A percentile compares a stretch with the other conserved stretches of the same genome.
Conservation (phyloP, 2,888 invertebrate species). For the Spilarctia lutea region DNA sequence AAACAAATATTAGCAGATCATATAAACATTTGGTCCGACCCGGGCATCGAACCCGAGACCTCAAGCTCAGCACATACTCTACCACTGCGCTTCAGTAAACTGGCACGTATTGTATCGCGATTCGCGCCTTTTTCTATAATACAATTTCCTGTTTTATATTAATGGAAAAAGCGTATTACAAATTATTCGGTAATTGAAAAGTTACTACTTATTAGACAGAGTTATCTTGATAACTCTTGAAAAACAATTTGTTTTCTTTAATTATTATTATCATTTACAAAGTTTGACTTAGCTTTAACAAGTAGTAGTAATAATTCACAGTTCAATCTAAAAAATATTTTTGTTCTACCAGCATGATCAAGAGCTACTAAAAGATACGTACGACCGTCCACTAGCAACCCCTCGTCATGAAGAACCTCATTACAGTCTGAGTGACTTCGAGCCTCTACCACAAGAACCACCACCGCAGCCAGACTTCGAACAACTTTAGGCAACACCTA, state of each 20-base stretch:
- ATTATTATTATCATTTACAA: no score
- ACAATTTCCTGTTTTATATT: no score
- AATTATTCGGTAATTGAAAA: background rate
- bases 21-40: no score
- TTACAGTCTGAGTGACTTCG: constrained; percentile 82
- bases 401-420: constrained; percentile 81
- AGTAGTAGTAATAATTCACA: background rate
- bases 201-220: no score
- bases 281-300: background rate
- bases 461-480: constrained; percentile 84
- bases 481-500: constrained; percentile 67
- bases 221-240: no score
- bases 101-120: no score
- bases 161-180: background rate
- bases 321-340: background rate
- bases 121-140: background rate
- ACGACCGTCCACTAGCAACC: constrained; percentile 82
- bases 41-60: no score
- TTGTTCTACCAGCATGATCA: constrained; percentile 71
- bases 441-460: constrained; percentile 82
- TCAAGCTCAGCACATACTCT: no score
- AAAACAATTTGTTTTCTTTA: no score
- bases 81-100: no score
- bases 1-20: no score
- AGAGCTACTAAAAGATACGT: constrained; percentile 79